phyloP scores from a whole-genome alignment of 2,888 invertebrate genomes.

The Dyspetes luteomarginatus region DNA sequence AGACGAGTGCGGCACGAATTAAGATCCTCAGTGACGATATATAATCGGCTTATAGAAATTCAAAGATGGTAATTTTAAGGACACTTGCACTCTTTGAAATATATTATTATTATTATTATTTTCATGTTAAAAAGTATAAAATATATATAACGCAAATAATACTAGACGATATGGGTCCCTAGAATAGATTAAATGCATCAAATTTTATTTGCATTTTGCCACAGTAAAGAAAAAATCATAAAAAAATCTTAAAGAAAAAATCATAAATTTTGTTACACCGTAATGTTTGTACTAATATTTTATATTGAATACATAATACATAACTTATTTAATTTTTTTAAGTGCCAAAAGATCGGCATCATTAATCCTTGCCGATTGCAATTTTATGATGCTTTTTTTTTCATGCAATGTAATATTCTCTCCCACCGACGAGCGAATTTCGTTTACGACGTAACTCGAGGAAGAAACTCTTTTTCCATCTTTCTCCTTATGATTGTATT shows the following conservation, averaged over 20 bases:
- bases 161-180: no score
- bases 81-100: no score
- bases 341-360: neutral
- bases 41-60: conserved; percentile 49
- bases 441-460: neutral
- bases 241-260: no score
- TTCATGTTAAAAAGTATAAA: no score
- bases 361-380: neutral
- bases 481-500: conserved; percentile 18
- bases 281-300: no score
- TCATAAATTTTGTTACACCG: no score
- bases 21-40: conserved; percentile 48
- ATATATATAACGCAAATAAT: no score
- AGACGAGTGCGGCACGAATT: conserved; percentile 8
- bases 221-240: no score
- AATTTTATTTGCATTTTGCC: no score
- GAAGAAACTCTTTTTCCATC: conserved; percentile 10
- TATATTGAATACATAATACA: no score
- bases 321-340: neutral
- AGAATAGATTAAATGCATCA: no score
- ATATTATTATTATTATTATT: no score
- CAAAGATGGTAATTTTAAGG: conserved; percentile 12
- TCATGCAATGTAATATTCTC: neutral
- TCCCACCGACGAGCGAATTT: neutral
- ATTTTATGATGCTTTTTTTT: neutral